These are phyloP conservation scores for Aleiodes testaceus DNA, from an alignment of 2,888 invertebrate species.

Conservation along the genomic window DNA sequence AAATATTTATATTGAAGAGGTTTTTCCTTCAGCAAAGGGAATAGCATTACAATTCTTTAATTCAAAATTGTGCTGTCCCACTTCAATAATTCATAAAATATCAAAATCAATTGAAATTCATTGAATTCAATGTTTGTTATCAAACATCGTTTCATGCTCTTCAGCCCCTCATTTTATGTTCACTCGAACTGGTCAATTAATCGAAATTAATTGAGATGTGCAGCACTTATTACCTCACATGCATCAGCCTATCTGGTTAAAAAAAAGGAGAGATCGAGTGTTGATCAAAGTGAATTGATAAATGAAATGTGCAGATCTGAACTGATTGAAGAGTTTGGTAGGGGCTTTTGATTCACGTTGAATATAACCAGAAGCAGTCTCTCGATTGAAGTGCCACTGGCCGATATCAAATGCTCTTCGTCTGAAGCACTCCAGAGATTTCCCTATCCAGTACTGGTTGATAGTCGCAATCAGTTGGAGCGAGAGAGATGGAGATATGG, in stretches of 20 bases:
- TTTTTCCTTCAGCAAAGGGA: no score
- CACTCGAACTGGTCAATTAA: no score
- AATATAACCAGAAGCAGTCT: slow-evolving; percentile 5
- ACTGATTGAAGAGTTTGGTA: slow-evolving; percentile 27
- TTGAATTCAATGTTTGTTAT: no score
- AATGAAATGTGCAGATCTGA: slow-evolving; percentile 49
- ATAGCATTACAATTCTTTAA: no score
- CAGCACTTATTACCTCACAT: no score
- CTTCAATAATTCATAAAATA: no score
- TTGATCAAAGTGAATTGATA: slow-evolving; percentile 55
- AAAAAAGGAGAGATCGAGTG: slow-evolving; percentile 22
- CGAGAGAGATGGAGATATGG: neutral
- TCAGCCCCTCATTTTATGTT: no score
- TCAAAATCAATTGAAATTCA: no score
- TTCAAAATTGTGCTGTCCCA: no score
- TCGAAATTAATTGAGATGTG: no score
- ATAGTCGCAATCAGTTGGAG: slow-evolving; percentile 1
- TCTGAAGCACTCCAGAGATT: slow-evolving; percentile 19
- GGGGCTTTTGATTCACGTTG: slow-evolving; percentile 27
- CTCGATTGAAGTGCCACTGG: slow-evolving; percentile 47
- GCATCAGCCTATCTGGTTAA: slow-evolving; percentile 20
- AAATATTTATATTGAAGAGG: no score
- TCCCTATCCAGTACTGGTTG: neutral
- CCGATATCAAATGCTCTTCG: slow-evolving; percentile 48
- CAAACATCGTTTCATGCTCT: no score